Conservation (phyloP, 2,113 vertebrate species). For the Actinemys pallida region DNA sequence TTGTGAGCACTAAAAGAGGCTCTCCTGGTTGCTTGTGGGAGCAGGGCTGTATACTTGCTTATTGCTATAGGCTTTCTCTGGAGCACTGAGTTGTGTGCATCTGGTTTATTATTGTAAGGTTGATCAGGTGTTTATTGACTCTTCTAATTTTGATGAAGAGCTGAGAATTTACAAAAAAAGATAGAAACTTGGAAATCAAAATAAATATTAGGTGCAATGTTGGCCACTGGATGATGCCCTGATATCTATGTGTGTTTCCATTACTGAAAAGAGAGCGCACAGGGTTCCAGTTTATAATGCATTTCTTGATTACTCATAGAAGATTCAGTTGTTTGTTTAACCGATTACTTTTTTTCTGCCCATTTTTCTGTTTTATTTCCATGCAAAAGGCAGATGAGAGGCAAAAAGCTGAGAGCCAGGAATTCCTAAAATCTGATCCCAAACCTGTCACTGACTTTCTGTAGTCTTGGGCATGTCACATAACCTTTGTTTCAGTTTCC, state of each 20-base stretch:
- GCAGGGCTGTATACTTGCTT: not conserved
- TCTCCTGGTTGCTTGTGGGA: not conserved
- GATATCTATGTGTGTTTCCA: too few species aligned
- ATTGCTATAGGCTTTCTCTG: not conserved
- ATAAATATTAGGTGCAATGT: not conserved
- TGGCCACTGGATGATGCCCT: not conserved
- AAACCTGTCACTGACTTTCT: not conserved
- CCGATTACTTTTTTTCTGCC: not conserved
- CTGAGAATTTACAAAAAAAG: not conserved
- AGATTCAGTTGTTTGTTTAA: not conserved
- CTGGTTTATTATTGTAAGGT: not conserved
- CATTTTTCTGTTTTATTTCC: not conserved
- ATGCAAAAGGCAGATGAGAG: not conserved
- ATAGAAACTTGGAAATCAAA: not conserved
- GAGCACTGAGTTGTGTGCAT: not conserved
- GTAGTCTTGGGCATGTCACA: not conserved
- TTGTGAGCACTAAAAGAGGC: not conserved
- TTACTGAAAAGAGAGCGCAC: not conserved
- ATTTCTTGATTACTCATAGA: not conserved
- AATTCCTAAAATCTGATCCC: not conserved
- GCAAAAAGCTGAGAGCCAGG: not conserved
- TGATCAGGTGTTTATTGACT: not conserved
- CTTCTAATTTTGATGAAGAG: not conserved
- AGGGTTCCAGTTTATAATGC: not conserved
- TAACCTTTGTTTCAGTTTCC: not conserved